phyloP scores from a whole-genome alignment of 2,888 invertebrate genomes.

The Gymnosoma rotundatum region DNA sequence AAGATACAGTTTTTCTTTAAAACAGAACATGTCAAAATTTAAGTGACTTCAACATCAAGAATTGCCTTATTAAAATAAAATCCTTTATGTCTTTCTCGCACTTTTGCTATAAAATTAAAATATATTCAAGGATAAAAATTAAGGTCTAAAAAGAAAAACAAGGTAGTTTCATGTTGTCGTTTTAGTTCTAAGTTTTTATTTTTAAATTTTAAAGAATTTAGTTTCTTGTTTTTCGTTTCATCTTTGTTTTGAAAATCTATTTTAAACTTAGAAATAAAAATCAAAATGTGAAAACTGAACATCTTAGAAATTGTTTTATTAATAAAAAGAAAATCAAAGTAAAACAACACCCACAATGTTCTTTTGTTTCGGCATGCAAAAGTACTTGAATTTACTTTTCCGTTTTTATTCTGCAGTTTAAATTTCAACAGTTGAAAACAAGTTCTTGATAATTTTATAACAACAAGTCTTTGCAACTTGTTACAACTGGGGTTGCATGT shows the following conservation, averaged over 20 bases:
- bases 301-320: slow-evolving; percentile 2
- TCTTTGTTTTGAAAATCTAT: slow-evolving; percentile 33
- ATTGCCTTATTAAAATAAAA: too few species aligned
- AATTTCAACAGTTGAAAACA: neutral
- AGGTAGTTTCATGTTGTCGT: too few species aligned
- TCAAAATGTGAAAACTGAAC: neutral
- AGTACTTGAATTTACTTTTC: neutral
- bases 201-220: neutral
- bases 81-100: too few species aligned
- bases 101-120: too few species aligned
- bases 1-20: too few species aligned
- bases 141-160: too few species aligned
- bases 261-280: neutral
- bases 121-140: too few species aligned
- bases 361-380: neutral
- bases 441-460: slow-evolving; percentile 10
- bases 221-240: neutral
- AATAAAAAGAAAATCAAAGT: neutral
- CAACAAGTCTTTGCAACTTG: slow-evolving; percentile 34
- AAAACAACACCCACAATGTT: slow-evolving; percentile 2
- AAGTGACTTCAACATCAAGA: too few species aligned
- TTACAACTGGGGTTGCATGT: neutral
- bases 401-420: neutral
- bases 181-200: too few species aligned
- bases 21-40: too few species aligned